Conservation (phyloP, 2,797 vertebrate species). For the Karalla daura region DNA sequence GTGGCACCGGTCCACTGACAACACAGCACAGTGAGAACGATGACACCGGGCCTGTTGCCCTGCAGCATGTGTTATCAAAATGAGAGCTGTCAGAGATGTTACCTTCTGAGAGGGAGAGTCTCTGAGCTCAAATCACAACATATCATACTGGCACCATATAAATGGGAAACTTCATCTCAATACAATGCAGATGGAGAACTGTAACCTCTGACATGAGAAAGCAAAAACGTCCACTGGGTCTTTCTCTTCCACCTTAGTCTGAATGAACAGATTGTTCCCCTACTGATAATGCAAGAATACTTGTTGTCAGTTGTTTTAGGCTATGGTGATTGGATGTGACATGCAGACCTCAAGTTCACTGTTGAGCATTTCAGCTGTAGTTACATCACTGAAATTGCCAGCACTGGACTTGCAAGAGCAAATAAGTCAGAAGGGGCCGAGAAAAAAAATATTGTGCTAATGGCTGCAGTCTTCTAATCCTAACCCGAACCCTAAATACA, state of each 20-base stretch:
- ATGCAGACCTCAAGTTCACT: no score
- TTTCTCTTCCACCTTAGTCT: neutral
- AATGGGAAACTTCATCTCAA: conserved; percentile 24
- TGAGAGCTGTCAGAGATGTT: conserved; percentile 18
- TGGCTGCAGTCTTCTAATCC: no score
- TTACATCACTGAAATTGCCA: no score
- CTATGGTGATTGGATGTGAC: no score
- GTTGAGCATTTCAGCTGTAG: no score
- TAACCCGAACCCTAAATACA: no score
- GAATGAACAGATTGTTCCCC: neutral
- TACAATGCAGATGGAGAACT: neutral
- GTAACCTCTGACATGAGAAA: conserved; percentile 9
- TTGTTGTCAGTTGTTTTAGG: no score
- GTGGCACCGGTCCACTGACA: conserved; percentile 17
- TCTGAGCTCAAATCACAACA: no score
- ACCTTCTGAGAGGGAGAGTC: neutral
- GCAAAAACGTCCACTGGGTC: neutral
- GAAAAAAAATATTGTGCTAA: no score
- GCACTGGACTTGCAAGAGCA: no score
- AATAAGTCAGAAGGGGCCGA: no score
- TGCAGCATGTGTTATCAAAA: conserved; percentile 12
- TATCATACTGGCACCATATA: neutral
- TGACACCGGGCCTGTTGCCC: neutral
- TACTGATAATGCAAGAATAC: no score
- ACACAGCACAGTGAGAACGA: conserved; percentile 15